A percentile compares a stretch with the other conserved stretches of the same genome.
phyloP scores from a whole-genome alignment of 2,797 vertebrate species.

The Morus bassanus region DNA sequence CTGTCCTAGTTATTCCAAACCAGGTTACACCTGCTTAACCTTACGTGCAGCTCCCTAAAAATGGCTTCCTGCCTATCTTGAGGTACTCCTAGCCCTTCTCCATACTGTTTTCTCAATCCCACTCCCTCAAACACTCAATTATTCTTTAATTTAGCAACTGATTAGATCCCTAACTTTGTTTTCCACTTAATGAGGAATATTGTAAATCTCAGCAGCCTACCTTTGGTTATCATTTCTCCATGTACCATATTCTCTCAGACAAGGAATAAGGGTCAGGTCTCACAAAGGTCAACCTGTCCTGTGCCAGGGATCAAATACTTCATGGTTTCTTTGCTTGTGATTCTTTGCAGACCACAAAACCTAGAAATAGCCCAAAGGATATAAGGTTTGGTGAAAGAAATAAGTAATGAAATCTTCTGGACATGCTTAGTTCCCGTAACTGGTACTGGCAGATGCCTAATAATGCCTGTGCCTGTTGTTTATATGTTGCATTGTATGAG shows the following conservation, averaged over 20 bases:
- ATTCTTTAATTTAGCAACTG: not conserved
- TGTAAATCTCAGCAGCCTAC: not conserved
- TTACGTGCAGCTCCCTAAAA: not conserved
- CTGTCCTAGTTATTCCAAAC: not conserved
- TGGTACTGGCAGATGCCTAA: not conserved
- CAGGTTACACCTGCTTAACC: not conserved
- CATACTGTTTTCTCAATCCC: not conserved
- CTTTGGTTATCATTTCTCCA: not conserved
- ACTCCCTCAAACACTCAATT: not conserved
- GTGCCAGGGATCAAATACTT: not conserved
- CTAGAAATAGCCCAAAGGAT: not conserved
- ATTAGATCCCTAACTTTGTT: not conserved
- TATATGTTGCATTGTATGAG: not conserved
- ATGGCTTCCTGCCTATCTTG: not conserved
- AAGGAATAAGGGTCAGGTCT: not conserved
- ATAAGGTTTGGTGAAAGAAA: not conserved
- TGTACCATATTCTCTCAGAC: not conserved
- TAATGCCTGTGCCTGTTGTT: not conserved
- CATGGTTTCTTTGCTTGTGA: not conserved
- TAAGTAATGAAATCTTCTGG: not conserved
- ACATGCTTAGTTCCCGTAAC: not conserved
- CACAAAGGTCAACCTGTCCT: not conserved
- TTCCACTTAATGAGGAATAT: not conserved
- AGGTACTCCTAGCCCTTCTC: not conserved
- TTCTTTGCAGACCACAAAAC: not conserved